Conservation (phyloP, 2,797 vertebrate genomes). For the Carapus acus region DNA sequence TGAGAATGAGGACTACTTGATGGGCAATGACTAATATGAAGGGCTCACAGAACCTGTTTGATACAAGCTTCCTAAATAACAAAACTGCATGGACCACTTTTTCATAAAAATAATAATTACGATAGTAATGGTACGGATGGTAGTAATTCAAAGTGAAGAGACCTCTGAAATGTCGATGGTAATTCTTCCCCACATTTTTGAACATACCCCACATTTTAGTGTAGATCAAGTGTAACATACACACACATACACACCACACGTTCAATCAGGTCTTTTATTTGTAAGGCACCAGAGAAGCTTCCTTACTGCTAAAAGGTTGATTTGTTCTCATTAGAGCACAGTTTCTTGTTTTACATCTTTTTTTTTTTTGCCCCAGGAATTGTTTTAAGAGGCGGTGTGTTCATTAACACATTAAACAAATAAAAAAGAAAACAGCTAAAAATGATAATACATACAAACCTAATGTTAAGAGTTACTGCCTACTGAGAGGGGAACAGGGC, state of each 20-base stretch:
- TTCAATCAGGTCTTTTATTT: constrained; percentile 79
- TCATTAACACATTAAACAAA: constrained; percentile 70
- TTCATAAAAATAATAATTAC: too few relatives aligned
- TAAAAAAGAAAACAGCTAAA: neutral
- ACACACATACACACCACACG: constrained; percentile 34
- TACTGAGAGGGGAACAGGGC: constrained; percentile 41
- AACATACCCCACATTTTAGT: too few relatives aligned
- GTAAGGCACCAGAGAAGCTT: constrained; percentile 84
- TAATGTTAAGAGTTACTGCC: constrained; percentile 65
- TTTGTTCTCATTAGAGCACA: constrained; percentile 72
- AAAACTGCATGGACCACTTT: too few relatives aligned
- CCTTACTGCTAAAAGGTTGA: constrained; percentile 79
- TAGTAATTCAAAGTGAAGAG: too few relatives aligned
- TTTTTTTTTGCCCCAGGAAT: constrained; percentile 47
- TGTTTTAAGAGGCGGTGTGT: constrained; percentile 63
- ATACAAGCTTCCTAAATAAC: too few relatives aligned
- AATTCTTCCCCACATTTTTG: too few relatives aligned
- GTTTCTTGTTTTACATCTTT: constrained; percentile 64
- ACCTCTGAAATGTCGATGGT: too few relatives aligned
- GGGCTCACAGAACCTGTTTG: too few relatives aligned
- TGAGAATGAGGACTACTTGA: too few relatives aligned
- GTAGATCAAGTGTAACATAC: too few relatives aligned
- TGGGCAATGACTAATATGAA: too few relatives aligned
- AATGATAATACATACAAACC: constrained; percentile 68
- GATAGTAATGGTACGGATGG: too few relatives aligned